These are phyloP conservation scores for Phasia obesa DNA, from an alignment of 2,888 invertebrate species.

Conservation along the genomic window DNA sequence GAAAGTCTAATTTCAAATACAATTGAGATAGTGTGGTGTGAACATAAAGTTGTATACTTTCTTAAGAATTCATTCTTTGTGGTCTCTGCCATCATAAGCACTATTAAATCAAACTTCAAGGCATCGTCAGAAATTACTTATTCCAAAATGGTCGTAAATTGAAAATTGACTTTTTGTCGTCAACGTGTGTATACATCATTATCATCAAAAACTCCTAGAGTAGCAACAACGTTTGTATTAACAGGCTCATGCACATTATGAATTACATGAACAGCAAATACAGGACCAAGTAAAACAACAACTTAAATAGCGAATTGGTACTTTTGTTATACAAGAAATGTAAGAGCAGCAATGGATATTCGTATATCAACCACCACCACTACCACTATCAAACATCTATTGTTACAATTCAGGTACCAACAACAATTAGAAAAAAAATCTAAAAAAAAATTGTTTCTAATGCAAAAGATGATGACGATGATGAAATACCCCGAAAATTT, in stretches of 20 bases:
- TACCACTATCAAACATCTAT: slow-evolving; percentile 24
- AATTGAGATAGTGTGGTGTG: no score
- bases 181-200: slow-evolving; percentile 67
- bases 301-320: slow-evolving; percentile 41
- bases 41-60: no score
- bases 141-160: slow-evolving; percentile 81
- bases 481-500: slow-evolving; percentile 68
- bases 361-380: slow-evolving; percentile 35
- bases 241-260: slow-evolving; percentile 30
- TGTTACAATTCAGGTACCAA: slow-evolving; percentile 64
- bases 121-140: slow-evolving; percentile 76
- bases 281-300: slow-evolving; percentile 1
- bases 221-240: slow-evolving; percentile 26
- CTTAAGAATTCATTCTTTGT: no score
- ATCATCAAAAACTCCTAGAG: slow-evolving; percentile 49
- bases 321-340: slow-evolving; percentile 31
- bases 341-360: slow-evolving; percentile 19
- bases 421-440: slow-evolving; percentile 24
- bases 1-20: no score
- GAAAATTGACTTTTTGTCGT: slow-evolving; percentile 80
- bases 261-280: slow-evolving; percentile 9
- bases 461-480: slow-evolving; percentile 57
- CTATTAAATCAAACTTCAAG: slow-evolving; percentile 19
- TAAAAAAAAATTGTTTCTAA: slow-evolving; percentile 27
- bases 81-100: slow-evolving; percentile 19